These are phyloP conservation scores for Zophobas morio DNA, from an alignment of 1,140 invertebrate genomes.

Conservation along the genomic window DNA sequence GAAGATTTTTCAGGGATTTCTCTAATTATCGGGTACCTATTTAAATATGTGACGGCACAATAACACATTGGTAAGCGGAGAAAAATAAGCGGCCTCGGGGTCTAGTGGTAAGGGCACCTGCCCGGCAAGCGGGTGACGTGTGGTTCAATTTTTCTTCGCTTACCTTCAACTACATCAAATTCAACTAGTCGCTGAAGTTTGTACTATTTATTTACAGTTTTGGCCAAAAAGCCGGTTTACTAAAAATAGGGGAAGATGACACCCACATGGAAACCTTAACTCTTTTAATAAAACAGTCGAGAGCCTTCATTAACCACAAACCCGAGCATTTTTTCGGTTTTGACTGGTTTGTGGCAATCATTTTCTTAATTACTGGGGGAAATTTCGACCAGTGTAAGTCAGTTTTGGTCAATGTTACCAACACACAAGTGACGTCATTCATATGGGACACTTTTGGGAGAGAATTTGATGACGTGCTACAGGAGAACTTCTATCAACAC, in stretches of 20 bases:
- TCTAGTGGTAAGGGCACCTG: no score
- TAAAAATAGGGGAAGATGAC: constrained; percentile 8
- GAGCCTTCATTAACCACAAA: constrained; percentile 35
- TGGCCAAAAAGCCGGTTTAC: constrained; percentile 43
- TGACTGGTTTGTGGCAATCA: constrained; percentile 52
- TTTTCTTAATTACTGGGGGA: constrained; percentile 50
- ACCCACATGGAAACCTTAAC: constrained; percentile 44
- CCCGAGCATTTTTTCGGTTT: constrained; percentile 46
- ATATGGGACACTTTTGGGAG: constrained; percentile 47
- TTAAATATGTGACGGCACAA: no score
- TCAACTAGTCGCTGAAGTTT: not conserved
- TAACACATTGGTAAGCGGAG: no score
- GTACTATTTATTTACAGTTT: constrained; percentile 35
- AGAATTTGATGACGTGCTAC: constrained; percentile 20
- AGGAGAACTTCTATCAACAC: constrained; percentile 45
- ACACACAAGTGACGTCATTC: constrained; percentile 37
- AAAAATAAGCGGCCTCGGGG: no score
- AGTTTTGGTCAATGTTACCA: constrained; percentile 36
- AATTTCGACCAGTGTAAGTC: constrained; percentile 46
- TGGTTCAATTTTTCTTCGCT: no score
- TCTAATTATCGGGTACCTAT: constrained; percentile 44
- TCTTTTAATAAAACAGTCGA: constrained; percentile 49
- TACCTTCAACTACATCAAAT: no score
- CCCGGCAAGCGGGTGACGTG: no score
- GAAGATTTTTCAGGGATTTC: constrained; percentile 46